A percentile compares a stretch with the other conserved stretches of the same genome.
phyloP scores from a whole-genome alignment of 2,888 invertebrate species.

The Autographa pulchrina region DNA sequence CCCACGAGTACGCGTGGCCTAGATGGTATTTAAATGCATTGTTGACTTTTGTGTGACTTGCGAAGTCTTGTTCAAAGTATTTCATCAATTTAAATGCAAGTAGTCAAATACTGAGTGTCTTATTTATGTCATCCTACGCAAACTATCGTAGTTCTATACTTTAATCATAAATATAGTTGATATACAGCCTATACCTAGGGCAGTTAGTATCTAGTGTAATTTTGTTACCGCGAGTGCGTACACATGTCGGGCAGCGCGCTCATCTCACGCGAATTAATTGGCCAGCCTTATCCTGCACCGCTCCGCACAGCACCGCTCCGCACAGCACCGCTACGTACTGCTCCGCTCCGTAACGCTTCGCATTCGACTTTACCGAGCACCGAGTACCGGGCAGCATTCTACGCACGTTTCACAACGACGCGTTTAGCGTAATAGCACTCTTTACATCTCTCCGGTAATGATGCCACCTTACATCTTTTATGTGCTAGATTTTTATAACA shows the following conservation, averaged over 20 bases:
- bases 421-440: constrained; percentile 53
- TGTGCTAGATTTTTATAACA: constrained; percentile 32
- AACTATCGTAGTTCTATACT: no score
- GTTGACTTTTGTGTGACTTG: constrained; percentile 4
- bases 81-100: background rate
- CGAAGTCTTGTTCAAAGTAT: constrained; percentile 1
- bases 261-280: constrained; percentile 73
- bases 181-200: no score
- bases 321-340: constrained; percentile 4
- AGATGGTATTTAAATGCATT: constrained; percentile 4
- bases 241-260: constrained; percentile 38
- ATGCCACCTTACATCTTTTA: constrained; percentile 9
- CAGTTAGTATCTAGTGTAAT: constrained; percentile 14
- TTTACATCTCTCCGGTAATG: constrained; percentile 14
- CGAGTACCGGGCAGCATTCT: constrained; percentile 60
- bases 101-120: no score
- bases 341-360: no score
- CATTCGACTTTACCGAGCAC: no score
- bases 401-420: constrained; percentile 64
- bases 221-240: constrained; percentile 19
- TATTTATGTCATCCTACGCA: no score
- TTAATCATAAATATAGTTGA: no score
- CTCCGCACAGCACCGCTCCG: background rate
- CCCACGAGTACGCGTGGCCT: background rate
- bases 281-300: constrained; percentile 21